A percentile compares a stretch with the other conserved stretches of the same genome.
Evolutionary conservation across 2,888 invertebrate species (phyloP).

Genomic region (Mycalesis mineus): DNA sequence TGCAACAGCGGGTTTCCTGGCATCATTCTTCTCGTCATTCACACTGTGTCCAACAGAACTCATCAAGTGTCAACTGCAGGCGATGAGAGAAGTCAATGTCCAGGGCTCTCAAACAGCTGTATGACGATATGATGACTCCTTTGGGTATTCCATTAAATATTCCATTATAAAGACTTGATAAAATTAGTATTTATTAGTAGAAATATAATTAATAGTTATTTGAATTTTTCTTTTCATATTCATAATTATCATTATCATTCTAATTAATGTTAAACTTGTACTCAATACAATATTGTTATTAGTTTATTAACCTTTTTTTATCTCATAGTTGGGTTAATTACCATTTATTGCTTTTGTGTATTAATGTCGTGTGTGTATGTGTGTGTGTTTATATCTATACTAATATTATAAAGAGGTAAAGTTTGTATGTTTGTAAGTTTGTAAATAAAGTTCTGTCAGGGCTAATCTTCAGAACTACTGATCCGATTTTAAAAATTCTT

Average conservation of each 20-base stretch:
- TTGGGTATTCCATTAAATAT: slow-evolving; percentile 52
- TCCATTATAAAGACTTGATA: slow-evolving; percentile 16
- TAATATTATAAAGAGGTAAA: too few relatives aligned
- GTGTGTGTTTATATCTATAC: too few relatives aligned
- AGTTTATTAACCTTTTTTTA: too few relatives aligned
- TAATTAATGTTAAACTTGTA: background rate
- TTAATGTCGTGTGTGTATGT: background rate
- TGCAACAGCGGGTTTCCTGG: slow-evolving; percentile 94
- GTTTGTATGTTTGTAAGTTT: too few relatives aligned
- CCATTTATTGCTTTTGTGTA: background rate
- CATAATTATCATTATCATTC: background rate
- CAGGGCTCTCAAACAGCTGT: slow-evolving; percentile 67
- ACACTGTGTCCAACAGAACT: slow-evolving; percentile 98
- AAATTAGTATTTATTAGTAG: background rate
- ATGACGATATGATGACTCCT: slow-evolving; percentile 46
- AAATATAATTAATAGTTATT: background rate
- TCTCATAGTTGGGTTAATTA: background rate
- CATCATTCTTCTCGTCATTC: slow-evolving; percentile 97
- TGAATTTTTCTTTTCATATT: too few relatives aligned
- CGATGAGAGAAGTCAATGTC: slow-evolving; percentile 87
- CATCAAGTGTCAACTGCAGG: slow-evolving; percentile 97
- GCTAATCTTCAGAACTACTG: too few relatives aligned
- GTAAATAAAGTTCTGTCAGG: too few relatives aligned
- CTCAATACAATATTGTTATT: background rate
- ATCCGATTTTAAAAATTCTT: too few relatives aligned